Conservation (phyloP, 2,797 vertebrate genomes). For the Bradypodion ventrale region DNA sequence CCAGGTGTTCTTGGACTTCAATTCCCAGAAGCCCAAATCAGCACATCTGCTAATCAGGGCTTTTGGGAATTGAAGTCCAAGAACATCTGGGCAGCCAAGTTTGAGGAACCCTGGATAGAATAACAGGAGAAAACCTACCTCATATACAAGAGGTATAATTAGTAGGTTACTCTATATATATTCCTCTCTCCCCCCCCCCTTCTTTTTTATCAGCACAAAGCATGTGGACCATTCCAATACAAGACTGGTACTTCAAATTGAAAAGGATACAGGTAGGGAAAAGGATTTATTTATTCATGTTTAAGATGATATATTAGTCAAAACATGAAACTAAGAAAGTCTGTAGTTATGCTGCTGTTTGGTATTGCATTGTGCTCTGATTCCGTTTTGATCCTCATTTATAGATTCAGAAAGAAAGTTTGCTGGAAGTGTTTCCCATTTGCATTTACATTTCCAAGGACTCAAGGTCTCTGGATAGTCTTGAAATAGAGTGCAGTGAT, state of each 20-base stretch:
- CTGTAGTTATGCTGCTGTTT: neutral
- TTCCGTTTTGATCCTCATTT: conserved; percentile 24
- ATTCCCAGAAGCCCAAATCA: no score
- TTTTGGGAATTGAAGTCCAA: no score
- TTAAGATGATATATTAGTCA: neutral
- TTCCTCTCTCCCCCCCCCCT: no score
- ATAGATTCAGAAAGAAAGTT: neutral
- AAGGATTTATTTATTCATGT: neutral
- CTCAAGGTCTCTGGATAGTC: neutral
- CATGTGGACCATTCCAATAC: conserved; percentile 95
- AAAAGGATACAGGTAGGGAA: conserved; percentile 89
- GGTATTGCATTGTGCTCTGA: neutral
- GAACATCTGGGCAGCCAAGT: no score
- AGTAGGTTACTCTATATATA: conserved; percentile 33
- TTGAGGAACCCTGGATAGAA: no score
- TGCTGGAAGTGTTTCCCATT: neutral
- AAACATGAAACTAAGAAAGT: neutral
- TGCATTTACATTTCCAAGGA: neutral
- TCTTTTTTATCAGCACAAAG: conserved; percentile 83
- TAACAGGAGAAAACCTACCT: neutral
- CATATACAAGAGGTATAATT: neutral
- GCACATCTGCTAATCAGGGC: no score
- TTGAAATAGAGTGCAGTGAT: conserved; percentile 19
- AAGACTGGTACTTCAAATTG: conserved; percentile 91
- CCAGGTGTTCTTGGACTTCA: no score